A percentile compares a stretch with the other conserved stretches of the same genome.
These are phyloP conservation scores for Metopolophium dirhodum DNA, from an alignment of 1,140 invertebrate species.

Conservation along the genomic window DNA sequence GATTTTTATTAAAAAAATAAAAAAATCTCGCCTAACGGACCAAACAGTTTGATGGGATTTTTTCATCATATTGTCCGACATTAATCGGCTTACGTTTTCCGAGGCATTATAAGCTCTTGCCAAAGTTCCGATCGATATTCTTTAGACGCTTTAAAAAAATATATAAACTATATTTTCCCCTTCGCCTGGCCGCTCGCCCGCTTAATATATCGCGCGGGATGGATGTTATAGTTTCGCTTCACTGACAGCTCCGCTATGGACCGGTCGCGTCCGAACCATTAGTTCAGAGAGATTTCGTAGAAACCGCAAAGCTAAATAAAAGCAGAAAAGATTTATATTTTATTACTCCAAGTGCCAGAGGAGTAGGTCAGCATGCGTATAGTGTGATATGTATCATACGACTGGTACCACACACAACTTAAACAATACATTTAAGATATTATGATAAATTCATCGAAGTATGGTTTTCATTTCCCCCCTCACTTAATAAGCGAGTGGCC, in stretches of 20 bases:
- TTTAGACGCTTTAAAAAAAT: constrained; percentile 50
- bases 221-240: constrained; percentile 38
- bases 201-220: constrained; percentile 38
- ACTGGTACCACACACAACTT: neutral
- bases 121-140: constrained; percentile 53
- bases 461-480: neutral
- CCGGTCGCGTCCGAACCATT: constrained; percentile 20
- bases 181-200: neutral
- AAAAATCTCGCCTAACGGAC: constrained; percentile 51
- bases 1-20: constrained; percentile 40
- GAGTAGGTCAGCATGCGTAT: neutral
- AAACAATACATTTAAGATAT: neutral
- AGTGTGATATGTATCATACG: neutral
- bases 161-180: constrained; percentile 40
- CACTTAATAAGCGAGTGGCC: neutral
- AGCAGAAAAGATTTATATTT: neutral
- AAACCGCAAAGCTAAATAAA: constrained; percentile 18
- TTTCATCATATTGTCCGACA: constrained; percentile 54
- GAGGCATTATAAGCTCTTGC: constrained; percentile 55
- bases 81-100: constrained; percentile 52
- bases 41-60: constrained; percentile 55
- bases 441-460: neutral
- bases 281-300: constrained; percentile 42
- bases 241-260: constrained; percentile 25
- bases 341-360: neutral